Evolutionary conservation across 2,888 invertebrate genomes (phyloP), one percentile per base, ranked within the genome.

Genomic region (Leucania comma): DNA sequence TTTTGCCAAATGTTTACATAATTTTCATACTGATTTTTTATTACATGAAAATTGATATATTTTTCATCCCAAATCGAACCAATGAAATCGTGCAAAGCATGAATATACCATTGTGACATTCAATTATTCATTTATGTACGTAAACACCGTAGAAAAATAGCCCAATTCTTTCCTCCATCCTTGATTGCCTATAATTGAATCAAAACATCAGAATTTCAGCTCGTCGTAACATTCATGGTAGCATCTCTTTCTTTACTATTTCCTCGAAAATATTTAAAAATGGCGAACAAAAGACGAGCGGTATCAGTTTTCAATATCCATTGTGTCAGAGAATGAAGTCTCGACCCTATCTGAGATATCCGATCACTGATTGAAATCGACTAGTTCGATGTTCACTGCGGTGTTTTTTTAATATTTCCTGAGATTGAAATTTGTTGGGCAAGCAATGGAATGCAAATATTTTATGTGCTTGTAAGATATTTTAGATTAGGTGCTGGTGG

Each of bases 321-420:
- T 86, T 86, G 86, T 86, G 83, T 68, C 58, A 58, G 72, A 71
- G 82, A 85, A 84, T 80, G 85, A 85, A 81, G 82, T 83, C 80
- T 70, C 81, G 78, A 78, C 80, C 85, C 78, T 84, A 86, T 85
- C 85, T 80, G 67, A 68, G 77, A 79, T 79, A 80, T 78, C 83
- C 80, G 73, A 85, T 81, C 81, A 67, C 71, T 82, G 83, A 85
- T 84, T 85, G 80, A 73, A 80, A 85, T 82, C 80, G 80, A 72
- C 80, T 76, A 73, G 79, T 63, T 61, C 71, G 83, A 68, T 75
- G 83, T 71, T 78, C 82, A 72, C 71, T 74, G 70, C 72, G 70
- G 72, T 84, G 78, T 83, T 80, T 75, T 77, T 77, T 80, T 69
- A 78, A 82, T 79, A 84, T 81, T 77, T 73, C 54, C 67, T 38